phyloP scores from a whole-genome alignment of 2,888 invertebrate genomes.

The Agrilus cyanescens region DNA sequence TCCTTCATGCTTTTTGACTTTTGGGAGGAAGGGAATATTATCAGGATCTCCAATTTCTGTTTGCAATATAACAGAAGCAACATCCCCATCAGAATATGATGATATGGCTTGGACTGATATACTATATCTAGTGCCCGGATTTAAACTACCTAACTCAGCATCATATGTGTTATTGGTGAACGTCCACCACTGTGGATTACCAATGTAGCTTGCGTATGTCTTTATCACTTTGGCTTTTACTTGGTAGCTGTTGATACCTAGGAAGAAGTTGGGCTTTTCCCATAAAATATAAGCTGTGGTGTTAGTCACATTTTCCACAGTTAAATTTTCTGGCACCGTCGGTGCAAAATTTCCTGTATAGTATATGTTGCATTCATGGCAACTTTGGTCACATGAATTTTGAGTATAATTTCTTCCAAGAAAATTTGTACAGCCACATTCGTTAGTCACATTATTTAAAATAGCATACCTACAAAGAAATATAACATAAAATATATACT shows the following conservation, averaged over 20 bases:
- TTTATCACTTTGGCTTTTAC: conserved; percentile 43
- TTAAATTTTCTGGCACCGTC: conserved; percentile 42
- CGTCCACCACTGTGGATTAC: conserved; percentile 43
- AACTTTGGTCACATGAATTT: too few species aligned
- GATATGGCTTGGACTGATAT: conserved; percentile 58
- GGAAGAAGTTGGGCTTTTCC: conserved; percentile 44
- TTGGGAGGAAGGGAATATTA: conserved; percentile 58
- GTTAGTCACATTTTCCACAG: conserved; percentile 47
- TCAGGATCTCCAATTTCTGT: conserved; percentile 62
- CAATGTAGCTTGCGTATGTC: conserved; percentile 43
- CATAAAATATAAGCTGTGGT: conserved; percentile 49
- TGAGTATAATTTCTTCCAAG: too few species aligned
- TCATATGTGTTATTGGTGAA: conserved; percentile 47
- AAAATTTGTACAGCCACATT: too few species aligned
- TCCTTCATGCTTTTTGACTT: conserved; percentile 47
- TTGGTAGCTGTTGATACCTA: conserved; percentile 43
- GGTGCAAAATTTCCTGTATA: too few species aligned
- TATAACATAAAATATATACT: too few species aligned
- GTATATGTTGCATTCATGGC: too few species aligned
- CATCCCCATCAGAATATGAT: conserved; percentile 46
- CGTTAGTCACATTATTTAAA: too few species aligned
- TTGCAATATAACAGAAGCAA: conserved; percentile 44
- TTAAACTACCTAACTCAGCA: conserved; percentile 49
- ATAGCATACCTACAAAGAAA: too few species aligned
- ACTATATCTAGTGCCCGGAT: conserved; percentile 66